Conservation (phyloP, 2,888 invertebrate genomes). For the Luperina testacea region DNA sequence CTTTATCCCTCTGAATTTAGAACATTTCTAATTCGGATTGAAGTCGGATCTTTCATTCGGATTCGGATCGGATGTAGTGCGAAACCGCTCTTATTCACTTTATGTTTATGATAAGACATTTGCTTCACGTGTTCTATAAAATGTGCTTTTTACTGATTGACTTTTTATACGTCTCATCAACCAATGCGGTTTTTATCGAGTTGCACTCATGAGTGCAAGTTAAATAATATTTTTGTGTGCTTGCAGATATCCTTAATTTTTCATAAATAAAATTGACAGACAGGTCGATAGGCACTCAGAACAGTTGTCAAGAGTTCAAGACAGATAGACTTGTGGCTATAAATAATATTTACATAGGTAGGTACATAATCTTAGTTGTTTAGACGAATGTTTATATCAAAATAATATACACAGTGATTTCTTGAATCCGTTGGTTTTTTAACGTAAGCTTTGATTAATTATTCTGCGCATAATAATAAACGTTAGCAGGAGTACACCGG, state of each 20-base stretch:
- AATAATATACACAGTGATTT: too few relatives aligned
- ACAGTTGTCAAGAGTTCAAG: neutral
- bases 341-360: too few relatives aligned
- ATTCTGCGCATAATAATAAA: neutral
- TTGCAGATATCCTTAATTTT: neutral
- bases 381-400: too few relatives aligned
- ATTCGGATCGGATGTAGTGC: too few relatives aligned
- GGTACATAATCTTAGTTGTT: too few relatives aligned
- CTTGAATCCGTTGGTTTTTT: too few relatives aligned
- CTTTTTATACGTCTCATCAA: neutral
- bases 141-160: neutral
- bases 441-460: too few relatives aligned
- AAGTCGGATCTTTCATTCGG: too few relatives aligned
- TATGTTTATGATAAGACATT: neutral
- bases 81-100: too few relatives aligned
- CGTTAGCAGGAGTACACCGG: neutral
- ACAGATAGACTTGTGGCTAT: constrained; percentile 3
- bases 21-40: too few relatives aligned
- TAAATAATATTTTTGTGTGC: neutral
- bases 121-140: neutral
- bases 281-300: neutral
- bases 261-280: neutral
- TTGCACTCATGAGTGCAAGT: neutral
- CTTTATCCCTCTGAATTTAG: too few relatives aligned
- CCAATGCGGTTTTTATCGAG: neutral